Evolutionary conservation across 2,113 vertebrate species (phyloP), one percentile per base, ranked within the genome.

Genomic region (Paratilapia polleni): DNA sequence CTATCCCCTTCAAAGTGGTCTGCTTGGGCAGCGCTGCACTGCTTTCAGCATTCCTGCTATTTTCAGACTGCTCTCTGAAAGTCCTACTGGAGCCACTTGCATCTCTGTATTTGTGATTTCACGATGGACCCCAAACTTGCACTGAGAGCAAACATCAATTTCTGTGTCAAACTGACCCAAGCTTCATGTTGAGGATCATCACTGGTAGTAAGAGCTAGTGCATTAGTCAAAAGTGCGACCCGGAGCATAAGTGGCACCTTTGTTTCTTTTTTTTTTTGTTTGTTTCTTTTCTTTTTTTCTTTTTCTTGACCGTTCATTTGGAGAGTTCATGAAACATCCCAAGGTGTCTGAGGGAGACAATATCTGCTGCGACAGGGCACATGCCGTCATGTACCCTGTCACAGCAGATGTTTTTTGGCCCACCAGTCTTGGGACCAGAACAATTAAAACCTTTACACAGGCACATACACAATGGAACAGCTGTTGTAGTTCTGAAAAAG

Each of bases 401-500:
- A 70, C 64, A 70, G 24, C 15, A 70, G 64, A 28, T 68, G 64
- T 2, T 70, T 49, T 28, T 26, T 28, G 64, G 64, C 19, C 41
- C 24, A 47, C 9, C 15, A 3, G 64, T 49, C 28, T 68, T 43
- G 49, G 15, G 5, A 47, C 22, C 5, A 0, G 49, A 70, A 70
- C 41, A 19, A 70, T 43, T 70, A 70, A 49, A 70, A 70, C 0
- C 22, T 68, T 26, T 47, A 28, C 28, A 3, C 64, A 8, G 41
- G 15, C 64, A 70, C 2, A 2, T 49, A 28, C 24, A 0, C 15
- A 3, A 49, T 19, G 5, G 0, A 26, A 26, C 41, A 10, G 7
- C 24, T 49, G 41, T 17, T 70, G 15, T 28, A 2, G 41, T 49
- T 70, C 26, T 70, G 47, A 52, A 52, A n/a, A 52, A 52, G 49